These are phyloP conservation scores for Ptilonorhynchus violaceus DNA, from an alignment of 2,113 vertebrate genomes.

Conservation along the genomic window DNA sequence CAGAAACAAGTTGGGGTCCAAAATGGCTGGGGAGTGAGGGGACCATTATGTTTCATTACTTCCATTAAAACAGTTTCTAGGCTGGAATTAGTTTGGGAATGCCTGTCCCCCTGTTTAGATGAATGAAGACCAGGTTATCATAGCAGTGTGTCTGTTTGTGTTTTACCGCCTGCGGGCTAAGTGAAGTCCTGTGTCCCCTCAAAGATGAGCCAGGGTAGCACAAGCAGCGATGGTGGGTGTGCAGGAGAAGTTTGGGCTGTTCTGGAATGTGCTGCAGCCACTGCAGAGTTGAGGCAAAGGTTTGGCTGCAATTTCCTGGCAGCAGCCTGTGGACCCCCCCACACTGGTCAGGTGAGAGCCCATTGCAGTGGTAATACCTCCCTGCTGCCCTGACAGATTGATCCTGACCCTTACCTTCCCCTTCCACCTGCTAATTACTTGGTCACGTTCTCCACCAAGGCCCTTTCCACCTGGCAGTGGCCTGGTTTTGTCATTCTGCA, in stretches of 20 bases:
- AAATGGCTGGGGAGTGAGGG: background rate
- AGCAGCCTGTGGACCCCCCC: background rate
- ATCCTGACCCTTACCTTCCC: background rate
- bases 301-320: background rate
- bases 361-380: background rate
- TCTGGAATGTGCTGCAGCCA: background rate
- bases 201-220: background rate
- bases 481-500: slow-evolving; percentile 20
- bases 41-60: background rate
- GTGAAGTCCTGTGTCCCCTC: background rate
- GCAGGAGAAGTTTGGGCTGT: background rate
- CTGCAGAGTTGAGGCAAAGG: background rate
- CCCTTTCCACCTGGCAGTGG: background rate
- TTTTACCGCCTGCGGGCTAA: background rate
- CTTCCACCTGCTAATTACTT: slow-evolving; percentile 33
- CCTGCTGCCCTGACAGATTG: background rate
- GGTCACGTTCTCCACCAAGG: background rate
- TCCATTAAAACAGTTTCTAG: background rate
- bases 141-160: background rate
- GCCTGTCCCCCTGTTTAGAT: background rate
- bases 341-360: background rate
- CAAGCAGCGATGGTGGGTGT: background rate
- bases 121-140: background rate
- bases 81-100: background rate
- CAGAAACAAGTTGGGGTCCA: background rate